phyloP scores from a whole-genome alignment of 2,113 vertebrate genomes.

The Alaudala cheleensis region DNA sequence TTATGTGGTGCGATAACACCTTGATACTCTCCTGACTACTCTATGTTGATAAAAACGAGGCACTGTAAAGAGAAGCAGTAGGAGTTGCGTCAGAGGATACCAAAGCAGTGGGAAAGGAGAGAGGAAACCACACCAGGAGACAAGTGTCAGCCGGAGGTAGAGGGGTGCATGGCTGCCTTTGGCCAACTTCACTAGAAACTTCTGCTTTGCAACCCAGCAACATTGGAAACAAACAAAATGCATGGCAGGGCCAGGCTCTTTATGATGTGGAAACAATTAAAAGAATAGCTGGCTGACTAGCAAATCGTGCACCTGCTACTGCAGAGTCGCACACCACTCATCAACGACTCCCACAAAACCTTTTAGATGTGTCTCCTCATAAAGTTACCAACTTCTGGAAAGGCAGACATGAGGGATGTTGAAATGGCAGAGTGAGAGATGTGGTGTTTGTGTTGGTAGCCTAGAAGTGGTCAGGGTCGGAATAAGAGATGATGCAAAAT shows the following conservation, averaged over 20 bases:
- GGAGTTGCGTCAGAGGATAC: not conserved
- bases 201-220: not conserved
- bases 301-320: not conserved
- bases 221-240: not conserved
- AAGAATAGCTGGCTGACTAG: not conserved
- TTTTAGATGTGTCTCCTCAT: not conserved
- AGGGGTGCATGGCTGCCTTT: accelerated
- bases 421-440: not conserved
- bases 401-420: not conserved
- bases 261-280: not conserved
- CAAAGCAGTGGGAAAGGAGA: not conserved
- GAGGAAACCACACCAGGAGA: not conserved
- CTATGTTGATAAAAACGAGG: not conserved
- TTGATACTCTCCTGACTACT: not conserved
- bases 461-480: not conserved
- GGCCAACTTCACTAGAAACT: not conserved
- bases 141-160: not conserved
- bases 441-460: not conserved
- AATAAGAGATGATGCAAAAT: not conserved
- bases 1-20: not conserved
- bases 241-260: not conserved
- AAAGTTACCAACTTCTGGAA: accelerated
- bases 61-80: not conserved
- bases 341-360: not conserved
- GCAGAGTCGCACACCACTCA: not conserved